Evolutionary conservation across 1,140 invertebrate genomes (phyloP).

Genomic region (Sipha flava): DNA sequence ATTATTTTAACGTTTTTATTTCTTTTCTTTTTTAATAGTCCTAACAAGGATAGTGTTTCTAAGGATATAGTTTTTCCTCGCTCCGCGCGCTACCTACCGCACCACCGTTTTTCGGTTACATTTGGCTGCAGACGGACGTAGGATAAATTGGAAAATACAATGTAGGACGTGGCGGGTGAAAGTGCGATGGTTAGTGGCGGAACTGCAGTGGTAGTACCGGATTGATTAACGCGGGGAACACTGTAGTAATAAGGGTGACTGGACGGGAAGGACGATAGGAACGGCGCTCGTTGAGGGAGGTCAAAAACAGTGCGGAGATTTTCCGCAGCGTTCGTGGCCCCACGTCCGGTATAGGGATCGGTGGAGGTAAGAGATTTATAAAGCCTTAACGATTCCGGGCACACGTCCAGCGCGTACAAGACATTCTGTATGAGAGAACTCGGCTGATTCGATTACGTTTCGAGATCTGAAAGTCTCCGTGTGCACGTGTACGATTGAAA

Average conservation of each 20-base stretch:
- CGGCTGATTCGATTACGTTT: background rate
- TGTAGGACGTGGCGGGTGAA: no score
- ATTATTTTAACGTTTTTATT: no score
- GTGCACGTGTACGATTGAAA: background rate
- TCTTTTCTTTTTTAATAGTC: no score
- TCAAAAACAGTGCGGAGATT: background rate
- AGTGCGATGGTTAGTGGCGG: no score
- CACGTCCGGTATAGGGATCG: background rate
- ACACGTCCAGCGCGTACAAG: conserved; percentile 1
- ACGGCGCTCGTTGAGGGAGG: background rate
- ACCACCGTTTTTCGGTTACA: no score
- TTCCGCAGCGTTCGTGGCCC: background rate
- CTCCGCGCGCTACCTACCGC: no score
- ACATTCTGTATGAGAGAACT: background rate
- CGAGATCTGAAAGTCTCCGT: background rate
- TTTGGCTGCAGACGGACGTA: no score
- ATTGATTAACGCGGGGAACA: background rate
- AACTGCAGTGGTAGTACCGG: background rate
- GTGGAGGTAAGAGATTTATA: background rate
- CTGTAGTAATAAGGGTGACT: no score
- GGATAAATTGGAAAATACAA: no score
- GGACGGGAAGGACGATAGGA: background rate
- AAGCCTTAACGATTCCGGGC: conserved; percentile 19
- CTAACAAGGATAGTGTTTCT: no score
- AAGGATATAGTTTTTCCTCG: no score